Percentiles rank a stretch among this genome's conserved stretches.
These are phyloP conservation scores for Liparis tanakae DNA, from an alignment of 2,797 vertebrate genomes.

Conservation along the genomic window DNA sequence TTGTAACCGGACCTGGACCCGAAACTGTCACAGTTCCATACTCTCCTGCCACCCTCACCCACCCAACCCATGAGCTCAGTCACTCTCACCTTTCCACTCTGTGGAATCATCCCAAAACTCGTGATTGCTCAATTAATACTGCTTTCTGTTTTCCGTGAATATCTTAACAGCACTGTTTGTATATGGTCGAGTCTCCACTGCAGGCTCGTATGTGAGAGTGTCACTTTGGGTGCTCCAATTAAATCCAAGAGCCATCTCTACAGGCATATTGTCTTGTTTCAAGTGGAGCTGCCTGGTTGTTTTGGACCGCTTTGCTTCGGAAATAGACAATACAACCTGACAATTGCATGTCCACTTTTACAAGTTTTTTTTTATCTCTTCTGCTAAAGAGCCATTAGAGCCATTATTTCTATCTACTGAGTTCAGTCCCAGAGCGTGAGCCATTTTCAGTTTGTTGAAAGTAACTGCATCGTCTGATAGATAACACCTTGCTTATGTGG, in stretches of 20 bases:
- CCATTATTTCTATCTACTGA: neutral
- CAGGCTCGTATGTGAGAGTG: neutral
- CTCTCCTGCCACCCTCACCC: too few species aligned
- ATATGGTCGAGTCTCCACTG: neutral
- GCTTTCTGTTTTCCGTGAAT: too few species aligned
- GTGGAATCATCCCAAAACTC: too few species aligned
- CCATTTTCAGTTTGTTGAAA: neutral
- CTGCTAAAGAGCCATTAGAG: too few species aligned
- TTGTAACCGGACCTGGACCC: too few species aligned
- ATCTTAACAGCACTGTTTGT: neutral
- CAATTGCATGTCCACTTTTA: neutral
- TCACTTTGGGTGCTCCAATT: neutral
- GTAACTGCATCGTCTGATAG: neutral
- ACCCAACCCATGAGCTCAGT: too few species aligned
- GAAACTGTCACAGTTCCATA: too few species aligned
- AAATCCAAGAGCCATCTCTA: neutral
- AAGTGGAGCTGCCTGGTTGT: neutral
- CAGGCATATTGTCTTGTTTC: neutral
- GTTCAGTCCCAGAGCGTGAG: neutral
- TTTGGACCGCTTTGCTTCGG: neutral
- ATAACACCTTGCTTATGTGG: neutral
- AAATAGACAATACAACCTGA: neutral
- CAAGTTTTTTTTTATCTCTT: neutral
- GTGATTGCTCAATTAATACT: too few species aligned
- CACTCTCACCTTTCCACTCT: too few species aligned